Conservation (phyloP, 2,888 invertebrate genomes). For the Conops quadrifasciatus region DNA sequence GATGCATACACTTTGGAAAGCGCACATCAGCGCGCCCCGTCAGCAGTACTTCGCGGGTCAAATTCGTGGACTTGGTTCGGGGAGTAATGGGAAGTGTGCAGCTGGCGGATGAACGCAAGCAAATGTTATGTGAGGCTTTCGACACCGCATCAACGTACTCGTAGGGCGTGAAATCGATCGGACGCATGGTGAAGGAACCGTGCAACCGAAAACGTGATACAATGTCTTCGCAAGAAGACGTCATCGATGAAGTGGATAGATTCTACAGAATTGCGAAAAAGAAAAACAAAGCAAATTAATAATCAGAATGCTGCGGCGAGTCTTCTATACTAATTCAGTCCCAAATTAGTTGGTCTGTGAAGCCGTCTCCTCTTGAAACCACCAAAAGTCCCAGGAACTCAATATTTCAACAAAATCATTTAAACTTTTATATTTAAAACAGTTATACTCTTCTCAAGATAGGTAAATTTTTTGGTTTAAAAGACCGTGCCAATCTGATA, state of each 20-base stretch:
- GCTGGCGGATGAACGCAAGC: conserved; percentile 51
- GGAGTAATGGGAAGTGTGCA: conserved; percentile 50
- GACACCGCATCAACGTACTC: conserved; percentile 48
- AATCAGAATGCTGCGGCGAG: background rate
- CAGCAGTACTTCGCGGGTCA: conserved; percentile 51
- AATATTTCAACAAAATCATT: no score
- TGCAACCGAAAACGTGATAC: conserved; percentile 61
- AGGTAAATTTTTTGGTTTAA: no score
- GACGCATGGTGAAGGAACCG: conserved; percentile 54
- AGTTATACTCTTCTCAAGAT: no score
- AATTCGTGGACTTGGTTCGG: conserved; percentile 53
- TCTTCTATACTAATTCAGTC: background rate
- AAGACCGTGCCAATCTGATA: no score
- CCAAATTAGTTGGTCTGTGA: no score
- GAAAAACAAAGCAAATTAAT: conserved; percentile 3
- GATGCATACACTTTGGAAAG: conserved; percentile 51
- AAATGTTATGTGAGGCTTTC: conserved; percentile 45
- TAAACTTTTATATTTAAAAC: no score
- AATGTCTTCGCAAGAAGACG: conserved; percentile 52
- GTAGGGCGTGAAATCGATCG: conserved; percentile 55
- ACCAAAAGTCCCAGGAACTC: no score
- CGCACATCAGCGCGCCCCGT: conserved; percentile 54
- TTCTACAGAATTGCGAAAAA: conserved; percentile 6
- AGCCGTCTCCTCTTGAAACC: no score
- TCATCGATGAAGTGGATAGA: conserved; percentile 31